Conservation (phyloP, 92 coral and sea anemone species). For the Scolanthus callimorphus region DNA sequence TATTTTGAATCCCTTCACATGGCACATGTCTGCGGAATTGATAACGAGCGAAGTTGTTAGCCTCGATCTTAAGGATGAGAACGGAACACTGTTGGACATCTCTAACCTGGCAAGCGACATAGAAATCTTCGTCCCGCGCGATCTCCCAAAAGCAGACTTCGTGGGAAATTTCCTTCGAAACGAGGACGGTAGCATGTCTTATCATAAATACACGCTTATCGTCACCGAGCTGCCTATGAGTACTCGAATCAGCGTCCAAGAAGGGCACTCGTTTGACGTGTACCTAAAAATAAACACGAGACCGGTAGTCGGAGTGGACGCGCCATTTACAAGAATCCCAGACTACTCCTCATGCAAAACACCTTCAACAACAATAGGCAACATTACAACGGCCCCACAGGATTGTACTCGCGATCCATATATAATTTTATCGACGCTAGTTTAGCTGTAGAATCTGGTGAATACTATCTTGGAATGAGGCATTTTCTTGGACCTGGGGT, state of each 20-base stretch:
- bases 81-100: constrained; percentile 5
- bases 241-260: constrained; percentile 7
- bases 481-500: background rate
- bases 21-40: constrained; percentile 20
- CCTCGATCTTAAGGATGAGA: constrained; percentile 15
- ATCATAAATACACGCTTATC: constrained; percentile 17
- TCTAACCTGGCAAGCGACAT: constrained; percentile 19
- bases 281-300: constrained; percentile 22
- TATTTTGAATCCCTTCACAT: constrained; percentile 30
- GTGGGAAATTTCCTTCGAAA: constrained; percentile 18
- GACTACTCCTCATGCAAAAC: constrained; percentile 33
- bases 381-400: background rate
- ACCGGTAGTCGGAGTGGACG: constrained; percentile 15
- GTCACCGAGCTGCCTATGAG: constrained; percentile 19
- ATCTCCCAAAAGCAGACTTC: constrained; percentile 3
- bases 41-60: constrained; percentile 32
- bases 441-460: constrained; percentile 16
- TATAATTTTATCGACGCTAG: constrained; percentile 17
- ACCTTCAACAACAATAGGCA: background rate
- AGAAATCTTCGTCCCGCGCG: constrained; percentile 39
- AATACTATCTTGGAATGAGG: constrained; percentile 31
- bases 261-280: constrained; percentile 21
- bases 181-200: constrained; percentile 14
- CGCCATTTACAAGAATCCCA: constrained; percentile 25
- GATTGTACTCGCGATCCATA: constrained; percentile 31